phyloP scores from a whole-genome alignment of 2,113 vertebrate genomes.

The Notarius quadriscutis region DNA sequence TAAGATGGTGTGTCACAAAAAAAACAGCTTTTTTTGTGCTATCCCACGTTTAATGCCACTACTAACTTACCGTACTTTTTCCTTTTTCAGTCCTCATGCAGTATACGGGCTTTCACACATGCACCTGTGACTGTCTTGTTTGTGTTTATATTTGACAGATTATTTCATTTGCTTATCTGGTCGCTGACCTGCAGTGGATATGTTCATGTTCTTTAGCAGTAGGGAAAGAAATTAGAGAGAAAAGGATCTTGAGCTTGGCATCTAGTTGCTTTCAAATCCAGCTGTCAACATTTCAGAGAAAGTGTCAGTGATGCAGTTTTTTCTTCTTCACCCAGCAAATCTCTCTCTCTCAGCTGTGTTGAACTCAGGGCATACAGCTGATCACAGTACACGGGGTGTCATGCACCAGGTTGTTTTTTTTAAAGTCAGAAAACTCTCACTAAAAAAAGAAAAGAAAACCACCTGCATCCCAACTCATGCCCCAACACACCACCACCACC shows the following conservation, averaged over 20 bases:
- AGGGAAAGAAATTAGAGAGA: constrained; percentile 24
- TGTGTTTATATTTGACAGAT: neutral
- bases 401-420: too few species aligned
- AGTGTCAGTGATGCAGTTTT: constrained; percentile 44
- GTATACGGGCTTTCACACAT: neutral
- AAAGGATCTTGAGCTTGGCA: constrained; percentile 6
- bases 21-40: neutral
- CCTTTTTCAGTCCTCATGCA: neutral
- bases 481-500: neutral
- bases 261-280: constrained; percentile 38
- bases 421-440: neutral
- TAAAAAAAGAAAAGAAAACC: too few species aligned
- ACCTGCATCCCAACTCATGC: neutral
- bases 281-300: constrained; percentile 37
- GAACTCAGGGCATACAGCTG: constrained; percentile 47
- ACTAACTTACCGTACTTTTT: too few species aligned
- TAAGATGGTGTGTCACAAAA: neutral
- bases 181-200: constrained; percentile 1
- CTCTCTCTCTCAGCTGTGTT: constrained; percentile 41
- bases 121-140: neutral
- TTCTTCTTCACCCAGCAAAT: constrained; percentile 47
- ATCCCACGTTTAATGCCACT: neutral
- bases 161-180: neutral
- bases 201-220: constrained; percentile 9
- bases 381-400: neutral